Evolutionary conservation across 64 coral and sea anemone species (phyloP).

Genomic region (Stichodactyla helianthus): DNA sequence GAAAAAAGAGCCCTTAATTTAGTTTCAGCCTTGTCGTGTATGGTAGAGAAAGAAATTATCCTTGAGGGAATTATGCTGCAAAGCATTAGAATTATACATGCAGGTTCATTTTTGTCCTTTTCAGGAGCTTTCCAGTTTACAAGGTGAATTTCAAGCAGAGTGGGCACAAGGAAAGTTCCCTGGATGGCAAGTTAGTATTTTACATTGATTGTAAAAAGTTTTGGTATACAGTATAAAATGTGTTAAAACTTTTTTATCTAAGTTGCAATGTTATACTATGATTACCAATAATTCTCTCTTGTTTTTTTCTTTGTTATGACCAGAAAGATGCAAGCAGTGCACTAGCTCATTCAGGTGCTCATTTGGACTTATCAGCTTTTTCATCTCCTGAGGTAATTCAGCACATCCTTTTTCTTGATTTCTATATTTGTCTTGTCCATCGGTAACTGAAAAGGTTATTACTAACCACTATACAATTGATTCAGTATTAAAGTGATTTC

Average conservation of each 20-base stretch:
- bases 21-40: too few species aligned
- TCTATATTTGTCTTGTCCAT: background rate
- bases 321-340: conserved; percentile 99
- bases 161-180: conserved; percentile 91
- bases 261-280: background rate
- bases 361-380: conserved; percentile 92
- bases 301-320: background rate
- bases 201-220: background rate
- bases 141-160: conserved; percentile 71
- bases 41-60: too few species aligned
- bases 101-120: background rate
- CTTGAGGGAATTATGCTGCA: too few species aligned
- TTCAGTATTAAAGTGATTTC: too few species aligned
- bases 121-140: conserved; percentile 65
- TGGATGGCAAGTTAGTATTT: conserved; percentile 69
- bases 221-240: background rate
- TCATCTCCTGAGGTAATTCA: conserved; percentile 82
- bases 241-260: background rate
- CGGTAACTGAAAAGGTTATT: background rate
- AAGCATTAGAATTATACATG: too few species aligned
- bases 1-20: too few species aligned
- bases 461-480: background rate
- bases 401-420: background rate
- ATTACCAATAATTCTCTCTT: background rate
- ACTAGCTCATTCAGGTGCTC: conserved; percentile 85